Percentiles rank a stretch among this genome's conserved stretches.
These are phyloP conservation scores for Erpetoichthys calabaricus DNA, from an alignment of 2,797 vertebrate genomes.

Conservation along the genomic window DNA sequence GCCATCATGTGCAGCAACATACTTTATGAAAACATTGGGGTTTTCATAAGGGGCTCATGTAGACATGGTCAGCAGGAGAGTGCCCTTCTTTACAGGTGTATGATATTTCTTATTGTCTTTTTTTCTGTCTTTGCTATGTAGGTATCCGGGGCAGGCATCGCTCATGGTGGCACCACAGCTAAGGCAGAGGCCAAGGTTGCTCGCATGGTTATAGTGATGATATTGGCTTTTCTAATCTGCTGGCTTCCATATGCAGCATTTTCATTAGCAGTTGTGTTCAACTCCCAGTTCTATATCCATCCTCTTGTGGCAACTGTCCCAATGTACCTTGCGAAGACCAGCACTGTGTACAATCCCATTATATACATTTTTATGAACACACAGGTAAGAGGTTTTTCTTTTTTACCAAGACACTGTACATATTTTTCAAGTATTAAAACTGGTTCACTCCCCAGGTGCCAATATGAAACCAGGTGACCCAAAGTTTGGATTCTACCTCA, in stretches of 20 bases:
- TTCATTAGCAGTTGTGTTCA: conserved; percentile 33
- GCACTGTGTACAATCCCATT: conserved; percentile 46
- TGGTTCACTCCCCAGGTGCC: no score
- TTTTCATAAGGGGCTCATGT: neutral
- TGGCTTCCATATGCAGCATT: conserved; percentile 43
- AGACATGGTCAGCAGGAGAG: conserved; percentile 13
- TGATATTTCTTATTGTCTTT: conserved; percentile 11
- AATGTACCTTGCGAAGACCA: conserved; percentile 52
- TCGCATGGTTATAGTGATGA: conserved; percentile 42
- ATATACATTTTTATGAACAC: conserved; percentile 57
- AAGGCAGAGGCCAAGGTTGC: conserved; percentile 36
- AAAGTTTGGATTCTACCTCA: no score
- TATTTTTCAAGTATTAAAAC: no score
- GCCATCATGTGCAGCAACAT: no score
- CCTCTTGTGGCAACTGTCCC: conserved; percentile 38
- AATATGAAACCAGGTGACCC: no score
- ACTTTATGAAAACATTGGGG: no score
- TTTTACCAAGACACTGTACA: no score
- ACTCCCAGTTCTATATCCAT: conserved; percentile 32
- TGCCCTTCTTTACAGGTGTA: conserved; percentile 3
- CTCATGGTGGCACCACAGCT: conserved; percentile 36
- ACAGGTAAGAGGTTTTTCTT: conserved; percentile 41
- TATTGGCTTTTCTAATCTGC: conserved; percentile 41
- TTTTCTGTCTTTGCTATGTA: conserved; percentile 19
- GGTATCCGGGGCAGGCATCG: conserved; percentile 35